Conservation (phyloP, 1,140 invertebrate species). For the Tetranychus urticae region DNA sequence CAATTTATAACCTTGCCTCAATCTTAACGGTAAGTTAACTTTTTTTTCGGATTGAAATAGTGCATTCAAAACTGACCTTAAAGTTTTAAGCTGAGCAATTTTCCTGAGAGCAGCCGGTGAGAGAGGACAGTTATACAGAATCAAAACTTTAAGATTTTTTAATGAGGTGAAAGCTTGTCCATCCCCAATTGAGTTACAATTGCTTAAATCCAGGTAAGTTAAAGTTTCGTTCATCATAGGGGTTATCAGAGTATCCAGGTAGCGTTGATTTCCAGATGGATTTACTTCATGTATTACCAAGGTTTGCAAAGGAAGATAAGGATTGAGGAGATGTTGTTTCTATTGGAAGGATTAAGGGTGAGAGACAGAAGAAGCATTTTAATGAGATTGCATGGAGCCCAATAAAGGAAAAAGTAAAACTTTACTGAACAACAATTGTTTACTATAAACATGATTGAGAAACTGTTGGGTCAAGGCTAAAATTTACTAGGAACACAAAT, state of each 20-base stretch:
- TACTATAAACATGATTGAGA: not conserved
- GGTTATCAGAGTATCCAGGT: not conserved
- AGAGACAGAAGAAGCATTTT: not conserved
- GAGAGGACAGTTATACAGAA: conserved; percentile 6
- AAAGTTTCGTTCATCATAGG: not conserved
- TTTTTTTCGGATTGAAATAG: not conserved
- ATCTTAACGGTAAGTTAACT: too few species aligned
- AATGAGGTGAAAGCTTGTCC: conserved; percentile 2
- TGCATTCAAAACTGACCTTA: conserved; percentile 1
- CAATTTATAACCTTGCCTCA: too few species aligned
- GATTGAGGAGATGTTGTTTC: not conserved
- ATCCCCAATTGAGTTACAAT: conserved; percentile 4
- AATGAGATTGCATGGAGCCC: too few species aligned
- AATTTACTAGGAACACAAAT: too few species aligned
- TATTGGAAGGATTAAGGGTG: not conserved
- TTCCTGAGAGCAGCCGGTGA: not conserved
- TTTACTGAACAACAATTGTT: not conserved
- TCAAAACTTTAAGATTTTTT: conserved; percentile 1
- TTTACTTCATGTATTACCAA: conserved; percentile 7
- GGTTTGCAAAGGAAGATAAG: not conserved
- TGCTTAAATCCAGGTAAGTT: conserved; percentile 8
- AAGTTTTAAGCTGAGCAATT: conserved; percentile 6
- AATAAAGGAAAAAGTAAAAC: too few species aligned
- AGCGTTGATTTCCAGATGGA: not conserved
- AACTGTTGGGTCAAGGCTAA: too few species aligned